Evolutionary conservation across 2,888 invertebrate genomes (phyloP), one percentile per base, ranked within the genome.

Genomic region (Dryadula phaetusa): DNA sequence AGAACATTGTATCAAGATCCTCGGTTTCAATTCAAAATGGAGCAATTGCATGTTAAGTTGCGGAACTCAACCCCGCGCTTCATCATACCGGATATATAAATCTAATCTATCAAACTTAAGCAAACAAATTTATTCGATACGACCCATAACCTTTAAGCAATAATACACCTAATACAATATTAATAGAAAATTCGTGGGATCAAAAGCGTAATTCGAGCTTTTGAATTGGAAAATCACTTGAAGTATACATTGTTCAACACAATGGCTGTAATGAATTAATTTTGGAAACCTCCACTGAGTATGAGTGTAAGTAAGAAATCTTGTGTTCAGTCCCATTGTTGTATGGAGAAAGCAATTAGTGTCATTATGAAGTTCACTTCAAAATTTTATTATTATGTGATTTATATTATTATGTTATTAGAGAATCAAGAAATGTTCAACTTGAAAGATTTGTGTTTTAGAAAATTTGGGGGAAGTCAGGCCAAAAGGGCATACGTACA

Each of bases 181-280:
- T 32, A 16, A 52, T 16, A 28, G 56, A 37, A 56, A 40, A 56
- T 56, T 40, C 8, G 6, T 40, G 16, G 16, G 16, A 56, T 42
- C 25, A 16, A 56, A 56, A 56, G 25, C 56, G 10, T 25, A 40
- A 40, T 40, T 56, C 25, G 12, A 56, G 37, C 56, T 40, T 60
- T 60, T 20, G 44, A 32, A 60, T 60, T 25, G 60, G 60, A 18
- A 46, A 60, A 56, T 56, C 22, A 40, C 40, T 56, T 40, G 20
- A 46, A 28, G 44, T 44, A 60, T 14, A 46, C 32, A 60, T 46
- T 60, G 60, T 60, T 60, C 32, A 2, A 40, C 40, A 64, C 64
- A 64, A 64, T 58, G 64, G 37, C 54, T 37, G 60, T 60, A 28
- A 64, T 47, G 47, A 64, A 63, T 58, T 56, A 64, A 64, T 64